Evolutionary conservation across 2,888 invertebrate genomes (phyloP).

Genomic region (Coelopa pilipes): DNA sequence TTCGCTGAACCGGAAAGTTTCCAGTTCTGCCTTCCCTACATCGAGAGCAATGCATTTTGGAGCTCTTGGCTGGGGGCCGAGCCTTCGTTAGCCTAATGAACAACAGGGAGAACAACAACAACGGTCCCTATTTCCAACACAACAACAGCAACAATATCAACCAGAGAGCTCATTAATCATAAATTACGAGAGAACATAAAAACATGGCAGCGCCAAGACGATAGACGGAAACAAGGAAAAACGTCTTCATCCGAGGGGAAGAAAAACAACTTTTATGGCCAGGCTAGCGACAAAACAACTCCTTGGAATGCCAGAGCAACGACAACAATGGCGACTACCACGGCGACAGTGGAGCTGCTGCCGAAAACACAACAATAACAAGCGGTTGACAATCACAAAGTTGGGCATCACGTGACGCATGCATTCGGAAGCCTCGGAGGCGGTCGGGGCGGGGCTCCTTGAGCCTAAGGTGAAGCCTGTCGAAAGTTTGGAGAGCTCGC

Average conservation of each 20-base stretch:
- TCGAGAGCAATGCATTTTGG: too few species aligned
- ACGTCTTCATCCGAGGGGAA: too few species aligned
- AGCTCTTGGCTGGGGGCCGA: too few species aligned
- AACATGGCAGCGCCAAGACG: background rate
- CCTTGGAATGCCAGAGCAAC: background rate
- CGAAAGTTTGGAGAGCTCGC: background rate
- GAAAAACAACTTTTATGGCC: background rate
- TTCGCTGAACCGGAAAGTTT: too few species aligned
- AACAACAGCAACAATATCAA: too few species aligned
- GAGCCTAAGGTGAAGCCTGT: conserved; percentile 25
- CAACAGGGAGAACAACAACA: too few species aligned
- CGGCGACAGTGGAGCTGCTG: too few species aligned
- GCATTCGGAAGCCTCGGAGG: conserved; percentile 5
- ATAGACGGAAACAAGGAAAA: background rate
- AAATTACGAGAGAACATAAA: background rate
- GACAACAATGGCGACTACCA: too few species aligned
- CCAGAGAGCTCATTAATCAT: background rate
- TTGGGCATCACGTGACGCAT: conserved; percentile 29
- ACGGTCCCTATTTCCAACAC: too few species aligned
- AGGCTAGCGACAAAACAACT: background rate
- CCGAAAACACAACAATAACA: conserved; percentile 2
- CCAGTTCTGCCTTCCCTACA: too few species aligned
- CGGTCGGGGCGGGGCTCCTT: background rate
- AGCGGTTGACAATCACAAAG: conserved; percentile 16
- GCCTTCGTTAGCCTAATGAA: too few species aligned